Base-by-base conservation (phyloP, 2,888 invertebrate species). In the Gonocerus acuteangulatus region DNA sequence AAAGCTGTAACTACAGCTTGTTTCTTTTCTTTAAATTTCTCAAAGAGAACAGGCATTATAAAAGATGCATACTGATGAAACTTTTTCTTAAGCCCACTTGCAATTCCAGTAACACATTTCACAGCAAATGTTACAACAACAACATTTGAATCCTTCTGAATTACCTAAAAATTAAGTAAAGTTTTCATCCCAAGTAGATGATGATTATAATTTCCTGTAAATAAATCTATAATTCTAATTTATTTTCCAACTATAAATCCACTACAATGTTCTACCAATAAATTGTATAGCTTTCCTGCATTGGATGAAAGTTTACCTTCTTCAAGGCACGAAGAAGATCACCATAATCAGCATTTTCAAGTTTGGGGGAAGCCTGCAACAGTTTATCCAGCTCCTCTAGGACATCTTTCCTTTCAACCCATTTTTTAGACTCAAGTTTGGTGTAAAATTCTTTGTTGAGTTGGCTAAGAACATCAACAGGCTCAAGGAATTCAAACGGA, bases 21-120 rank as follows among this genome's bases (percentile, higher is more conserved):
- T 71, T 99, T 99, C 78, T 95, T 97, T 74, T 99, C 97, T 71
- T 95, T 95, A 72, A 97, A 97, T 75, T 97, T 99, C 70, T 97
- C 96, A 34, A 99, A 75, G 52, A 95, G 79, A 0, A 87, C 78
- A 7, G 87, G 80, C 1, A 91, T 77, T 69, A 88, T 87, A 0
- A 85, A 83, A 21, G 80, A 75, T 0, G 95, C 87, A 76, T 94
- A 95, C 0, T 86, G 83, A 9, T 85, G 82, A 75, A 95, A 99
- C 63, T 87, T 85, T 73, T 87, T 89, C 60, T 94, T 87, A 32
- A 97, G 78, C 1, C 95, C 96, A 59, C 74, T 79, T 0, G 96
- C 96, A 42, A 99, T 74, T 68, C 83, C 80, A 1, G 87, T 83
- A 15, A 97, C 74, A 70, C 91, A 87, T 71, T 93, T 90, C 0